Evolutionary conservation across 2,888 invertebrate genomes (phyloP), one percentile per base, ranked within the genome.

Genomic region (Orthosia gothica): DNA sequence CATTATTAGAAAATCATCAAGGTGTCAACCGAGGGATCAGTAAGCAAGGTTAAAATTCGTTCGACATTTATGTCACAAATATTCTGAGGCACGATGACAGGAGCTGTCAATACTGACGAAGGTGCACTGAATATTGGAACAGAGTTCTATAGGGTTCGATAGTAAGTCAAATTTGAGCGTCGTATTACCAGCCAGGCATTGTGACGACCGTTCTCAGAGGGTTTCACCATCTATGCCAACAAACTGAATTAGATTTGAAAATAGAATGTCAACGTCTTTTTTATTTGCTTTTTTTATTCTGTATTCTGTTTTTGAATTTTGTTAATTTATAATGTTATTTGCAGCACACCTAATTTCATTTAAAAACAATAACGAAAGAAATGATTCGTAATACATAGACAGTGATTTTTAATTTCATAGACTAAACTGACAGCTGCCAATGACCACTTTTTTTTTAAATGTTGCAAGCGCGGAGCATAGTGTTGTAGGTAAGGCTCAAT

Each of bases 91-190:
- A 52, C 80, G 82, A 76, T 88, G 89, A 90, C 88, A 89, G 85
- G 83, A 70, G 83, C 85, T 89, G 90, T 91, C 92, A 89, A 85
- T 80, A 67, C 70, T 92, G 93, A 94, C 84, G 88, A 93, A 92
- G 93, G 93, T 93, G 84, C 84, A 87, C 84, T 79, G 84, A 91
- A 89, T 84, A 84, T 85, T 77, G 83, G 87, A 83, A 79, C 81
- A 82, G 88, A 88, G 82, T 89, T 89, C 87, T 89, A 86, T 82
- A 81, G 70, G 80, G 86, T 83, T 82, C 59, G 82, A 87, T 90
- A 89, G 88, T 84, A 86, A 87, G 87, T 81, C 86, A 88, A 85
- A 88, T 87, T 86, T 87, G 81, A 84, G 69, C 74, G 76, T 55
- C 71, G 66, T 68, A 72, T 84, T 76, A 66, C 62, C 64, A 67